These are phyloP conservation scores for Apogon hyalosoma DNA, from an alignment of 2,797 vertebrate genomes.

Conservation along the genomic window DNA sequence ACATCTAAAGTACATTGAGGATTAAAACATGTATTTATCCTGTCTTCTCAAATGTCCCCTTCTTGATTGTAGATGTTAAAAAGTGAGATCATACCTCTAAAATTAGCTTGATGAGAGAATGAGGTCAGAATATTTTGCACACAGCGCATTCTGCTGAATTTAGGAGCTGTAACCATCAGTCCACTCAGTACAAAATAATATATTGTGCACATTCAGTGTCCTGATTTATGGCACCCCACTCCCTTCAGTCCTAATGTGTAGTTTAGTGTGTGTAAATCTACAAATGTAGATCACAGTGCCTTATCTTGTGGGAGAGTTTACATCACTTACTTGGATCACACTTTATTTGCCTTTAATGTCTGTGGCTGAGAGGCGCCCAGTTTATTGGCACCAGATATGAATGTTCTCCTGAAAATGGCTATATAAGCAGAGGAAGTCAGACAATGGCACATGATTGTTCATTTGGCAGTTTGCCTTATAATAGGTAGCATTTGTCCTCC, in stretches of 20 bases:
- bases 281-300: neutral
- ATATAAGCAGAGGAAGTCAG: slow-evolving; percentile 62
- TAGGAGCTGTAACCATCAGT: neutral
- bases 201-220: slow-evolving; percentile 3
- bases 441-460: slow-evolving; percentile 53
- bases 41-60: slow-evolving; percentile 5
- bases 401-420: slow-evolving; percentile 58
- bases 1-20: slow-evolving; percentile 4
- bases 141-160: neutral
- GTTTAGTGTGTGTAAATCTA: neutral
- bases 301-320: slow-evolving; percentile 7
- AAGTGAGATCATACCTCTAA: slow-evolving; percentile 27
- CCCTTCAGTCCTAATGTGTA: neutral
- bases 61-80: slow-evolving; percentile 13
- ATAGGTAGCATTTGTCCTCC: slow-evolving; percentile 51
- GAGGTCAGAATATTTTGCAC: slow-evolving; percentile 1
- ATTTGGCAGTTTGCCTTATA: slow-evolving; percentile 47
- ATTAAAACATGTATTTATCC: neutral
- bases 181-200: neutral
- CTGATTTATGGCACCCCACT: slow-evolving; percentile 8
- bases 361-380: neutral
- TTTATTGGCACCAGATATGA: slow-evolving; percentile 35
- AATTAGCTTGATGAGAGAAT: slow-evolving; percentile 19
- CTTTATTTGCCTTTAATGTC: slow-evolving; percentile 27
- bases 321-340: slow-evolving; percentile 8